Evolutionary conservation across 2,888 invertebrate genomes (phyloP).

Genomic region (Drosophila longiperda): DNA sequence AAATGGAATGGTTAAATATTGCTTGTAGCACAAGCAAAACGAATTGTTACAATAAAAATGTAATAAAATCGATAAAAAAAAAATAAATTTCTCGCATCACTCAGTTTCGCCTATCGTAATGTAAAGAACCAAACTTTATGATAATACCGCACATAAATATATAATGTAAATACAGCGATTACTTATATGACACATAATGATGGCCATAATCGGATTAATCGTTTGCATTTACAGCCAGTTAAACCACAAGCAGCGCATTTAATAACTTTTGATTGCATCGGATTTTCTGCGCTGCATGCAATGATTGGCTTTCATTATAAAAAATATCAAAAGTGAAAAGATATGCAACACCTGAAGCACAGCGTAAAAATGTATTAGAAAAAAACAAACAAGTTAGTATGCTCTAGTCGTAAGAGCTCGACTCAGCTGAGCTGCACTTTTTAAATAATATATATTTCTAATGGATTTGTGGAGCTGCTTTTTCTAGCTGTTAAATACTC

Average conservation of each 20-base stretch:
- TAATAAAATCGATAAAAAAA: neutral
- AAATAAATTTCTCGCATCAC: neutral
- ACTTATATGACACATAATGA: conserved; percentile 31
- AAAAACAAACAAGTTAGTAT: accelerated
- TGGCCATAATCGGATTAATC: conserved; percentile 44
- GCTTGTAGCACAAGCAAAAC: neutral
- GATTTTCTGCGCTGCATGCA: conserved; percentile 20
- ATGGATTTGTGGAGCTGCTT: neutral
- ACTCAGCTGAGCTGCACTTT: neutral
- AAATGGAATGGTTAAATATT: neutral
- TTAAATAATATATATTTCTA: neutral
- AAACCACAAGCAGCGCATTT: conserved; percentile 47
- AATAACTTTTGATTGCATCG: conserved; percentile 51
- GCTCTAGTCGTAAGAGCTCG: neutral
- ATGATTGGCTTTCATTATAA: conserved; percentile 44
- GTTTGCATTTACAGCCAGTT: conserved; percentile 40
- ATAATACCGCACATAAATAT: conserved; percentile 1
- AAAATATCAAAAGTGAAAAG: neutral
- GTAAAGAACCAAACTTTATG: neutral
- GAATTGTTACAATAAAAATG: neutral
- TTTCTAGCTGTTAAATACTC: neutral
- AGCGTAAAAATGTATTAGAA: neutral
- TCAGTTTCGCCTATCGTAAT: neutral
- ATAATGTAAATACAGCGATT: conserved; percentile 10
- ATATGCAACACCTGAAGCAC: neutral